Conservation (phyloP, 2,888 invertebrate genomes). For the Ferdinandea cuprea region DNA sequence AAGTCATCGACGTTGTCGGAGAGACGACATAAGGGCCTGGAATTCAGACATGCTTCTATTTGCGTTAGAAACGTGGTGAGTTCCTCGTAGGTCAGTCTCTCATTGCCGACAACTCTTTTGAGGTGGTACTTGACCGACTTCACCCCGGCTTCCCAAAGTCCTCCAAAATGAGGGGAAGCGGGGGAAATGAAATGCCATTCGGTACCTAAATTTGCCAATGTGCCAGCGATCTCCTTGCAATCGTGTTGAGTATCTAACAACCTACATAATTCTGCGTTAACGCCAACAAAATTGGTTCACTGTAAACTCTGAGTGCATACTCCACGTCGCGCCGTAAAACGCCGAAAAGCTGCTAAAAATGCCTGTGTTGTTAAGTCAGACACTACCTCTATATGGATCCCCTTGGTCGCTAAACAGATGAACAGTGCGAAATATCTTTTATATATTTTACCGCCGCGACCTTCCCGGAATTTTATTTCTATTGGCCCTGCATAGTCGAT, state of each 20-base stretch:
- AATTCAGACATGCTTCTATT: too few species aligned
- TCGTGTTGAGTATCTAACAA: neutral
- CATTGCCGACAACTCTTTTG: too few species aligned
- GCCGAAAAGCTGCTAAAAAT: constrained; percentile 72
- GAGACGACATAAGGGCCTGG: too few species aligned
- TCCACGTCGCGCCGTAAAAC: constrained; percentile 76
- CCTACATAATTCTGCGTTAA: constrained; percentile 38
- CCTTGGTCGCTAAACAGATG: neutral
- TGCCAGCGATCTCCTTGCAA: neutral
- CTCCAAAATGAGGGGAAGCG: too few species aligned
- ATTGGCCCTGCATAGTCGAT: too few species aligned
- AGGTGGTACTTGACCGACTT: too few species aligned
- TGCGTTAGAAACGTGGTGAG: too few species aligned
- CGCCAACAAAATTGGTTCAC: constrained; percentile 78
- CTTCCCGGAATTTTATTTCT: constrained; percentile 4
- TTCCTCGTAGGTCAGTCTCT: too few species aligned
- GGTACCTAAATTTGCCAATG: neutral
- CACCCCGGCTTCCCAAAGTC: too few species aligned
- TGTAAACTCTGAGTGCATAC: too few species aligned
- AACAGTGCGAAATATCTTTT: neutral
- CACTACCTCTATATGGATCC: constrained; percentile 2
- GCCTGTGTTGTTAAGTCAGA: too few species aligned
- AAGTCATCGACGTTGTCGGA: too few species aligned
- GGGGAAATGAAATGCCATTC: constrained; percentile 13
- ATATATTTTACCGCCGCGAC: neutral